These are phyloP conservation scores for Narcine bancroftii DNA, from an alignment of 2,113 vertebrate genomes.

Conservation along the genomic window DNA sequence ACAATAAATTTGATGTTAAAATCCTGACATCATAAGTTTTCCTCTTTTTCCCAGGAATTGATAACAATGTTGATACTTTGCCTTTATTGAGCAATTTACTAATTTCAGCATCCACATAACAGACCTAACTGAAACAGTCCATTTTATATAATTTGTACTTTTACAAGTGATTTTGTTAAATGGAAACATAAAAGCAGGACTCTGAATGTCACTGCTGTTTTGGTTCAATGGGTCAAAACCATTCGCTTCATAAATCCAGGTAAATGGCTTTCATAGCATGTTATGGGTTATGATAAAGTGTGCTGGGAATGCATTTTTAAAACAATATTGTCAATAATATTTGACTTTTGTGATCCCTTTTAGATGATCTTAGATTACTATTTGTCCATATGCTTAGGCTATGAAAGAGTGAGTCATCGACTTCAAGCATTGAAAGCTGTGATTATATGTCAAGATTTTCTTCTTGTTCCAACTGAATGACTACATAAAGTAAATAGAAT, in stretches of 20 bases:
- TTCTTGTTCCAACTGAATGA: background rate
- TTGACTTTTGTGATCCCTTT: background rate
- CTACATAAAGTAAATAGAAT: too few relatives aligned
- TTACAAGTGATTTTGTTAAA: background rate
- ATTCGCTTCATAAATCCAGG: slow-evolving; percentile 4
- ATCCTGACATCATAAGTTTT: background rate
- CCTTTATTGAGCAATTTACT: slow-evolving; percentile 24
- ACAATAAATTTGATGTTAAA: background rate
- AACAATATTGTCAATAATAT: background rate
- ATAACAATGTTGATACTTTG: background rate
- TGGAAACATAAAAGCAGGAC: slow-evolving; percentile 27
- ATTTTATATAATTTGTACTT: slow-evolving; percentile 17
- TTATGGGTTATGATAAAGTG: background rate
- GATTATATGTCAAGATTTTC: background rate
- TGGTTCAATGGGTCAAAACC: background rate
- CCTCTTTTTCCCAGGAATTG: background rate
- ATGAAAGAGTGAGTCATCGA: background rate
- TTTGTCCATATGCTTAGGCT: background rate
- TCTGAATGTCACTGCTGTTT: slow-evolving; percentile 26
- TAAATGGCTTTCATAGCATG: slow-evolving; percentile 3
- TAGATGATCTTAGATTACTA: background rate
- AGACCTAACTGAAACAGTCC: background rate
- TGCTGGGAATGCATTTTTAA: background rate
- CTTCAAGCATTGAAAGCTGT: background rate
- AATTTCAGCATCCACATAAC: background rate